These are phyloP conservation scores for Rhabdomys pumilio DNA, from an alignment of 2,797 vertebrate species.

Conservation along the genomic window DNA sequence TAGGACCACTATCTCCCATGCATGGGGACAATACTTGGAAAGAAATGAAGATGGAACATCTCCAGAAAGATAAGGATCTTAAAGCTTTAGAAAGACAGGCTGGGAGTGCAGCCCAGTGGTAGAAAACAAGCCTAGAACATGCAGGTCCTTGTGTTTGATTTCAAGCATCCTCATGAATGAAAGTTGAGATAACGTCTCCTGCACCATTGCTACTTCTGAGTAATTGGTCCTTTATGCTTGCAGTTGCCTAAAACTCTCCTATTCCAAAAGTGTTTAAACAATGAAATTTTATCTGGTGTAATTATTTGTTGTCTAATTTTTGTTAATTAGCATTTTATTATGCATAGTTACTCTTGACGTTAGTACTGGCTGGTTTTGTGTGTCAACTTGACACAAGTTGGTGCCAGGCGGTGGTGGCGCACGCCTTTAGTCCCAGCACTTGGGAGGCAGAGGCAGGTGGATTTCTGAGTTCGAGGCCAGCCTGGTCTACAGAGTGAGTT, in stretches of 20 bases:
- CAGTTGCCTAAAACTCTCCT: background rate
- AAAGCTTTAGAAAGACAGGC: background rate
- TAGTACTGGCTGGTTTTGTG: too few species aligned
- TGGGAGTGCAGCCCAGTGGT: background rate
- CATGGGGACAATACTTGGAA: too few species aligned
- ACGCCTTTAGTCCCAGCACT: too few species aligned
- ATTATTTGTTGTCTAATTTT: background rate
- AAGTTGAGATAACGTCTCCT: background rate
- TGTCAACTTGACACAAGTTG: too few species aligned
- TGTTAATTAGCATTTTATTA: background rate
- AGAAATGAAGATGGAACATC: background rate
- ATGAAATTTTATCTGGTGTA: background rate
- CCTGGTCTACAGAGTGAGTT: too few species aligned
- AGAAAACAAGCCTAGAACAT: background rate
- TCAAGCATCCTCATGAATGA: background rate
- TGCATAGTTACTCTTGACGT: slow-evolving; percentile 91
- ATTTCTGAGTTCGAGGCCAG: too few species aligned
- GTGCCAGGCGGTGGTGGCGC: too few species aligned
- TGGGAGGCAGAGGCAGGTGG: too few species aligned
- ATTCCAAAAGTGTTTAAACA: background rate
- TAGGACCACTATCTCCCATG: background rate
- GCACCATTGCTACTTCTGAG: background rate
- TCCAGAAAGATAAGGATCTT: background rate
- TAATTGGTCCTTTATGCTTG: background rate
- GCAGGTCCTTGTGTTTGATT: background rate